A percentile compares a stretch with the other conserved stretches of the same genome.
phyloP scores from a whole-genome alignment of 2,888 invertebrate genomes.

The Stenurella melanura region DNA sequence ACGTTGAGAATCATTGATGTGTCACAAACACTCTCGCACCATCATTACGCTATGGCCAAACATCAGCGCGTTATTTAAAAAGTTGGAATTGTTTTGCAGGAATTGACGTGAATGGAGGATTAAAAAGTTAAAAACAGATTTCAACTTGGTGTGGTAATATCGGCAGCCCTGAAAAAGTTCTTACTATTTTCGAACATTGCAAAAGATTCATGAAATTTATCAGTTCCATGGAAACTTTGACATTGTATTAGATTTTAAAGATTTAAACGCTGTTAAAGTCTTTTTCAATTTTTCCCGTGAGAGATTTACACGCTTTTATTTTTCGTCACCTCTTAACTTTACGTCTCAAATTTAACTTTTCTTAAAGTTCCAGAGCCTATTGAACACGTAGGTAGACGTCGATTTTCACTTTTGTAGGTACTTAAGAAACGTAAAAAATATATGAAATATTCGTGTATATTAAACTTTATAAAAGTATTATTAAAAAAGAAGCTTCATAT shows the following conservation, averaged over 20 bases:
- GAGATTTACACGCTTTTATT: neutral
- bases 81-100: conserved; percentile 28
- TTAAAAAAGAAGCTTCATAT: too few relatives aligned
- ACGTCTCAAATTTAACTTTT: neutral
- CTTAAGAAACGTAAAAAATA: too few relatives aligned
- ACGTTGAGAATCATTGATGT: conserved; percentile 14
- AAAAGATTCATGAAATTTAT: conserved; percentile 21
- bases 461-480: too few relatives aligned
- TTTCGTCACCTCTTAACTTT: neutral
- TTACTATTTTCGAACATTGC: conserved; percentile 18
- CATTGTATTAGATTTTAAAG: conserved; percentile 28
- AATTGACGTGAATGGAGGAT: conserved; percentile 25
- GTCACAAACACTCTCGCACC: conserved; percentile 17
- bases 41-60: neutral
- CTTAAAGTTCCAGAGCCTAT: neutral
- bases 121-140: conserved; percentile 31
- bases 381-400: neutral
- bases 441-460: too few relatives aligned
- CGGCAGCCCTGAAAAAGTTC: conserved; percentile 18
- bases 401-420: too few relatives aligned
- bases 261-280: conserved; percentile 11
- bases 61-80: conserved; percentile 14
- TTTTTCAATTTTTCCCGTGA: conserved; percentile 1
- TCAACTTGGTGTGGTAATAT: conserved; percentile 23
- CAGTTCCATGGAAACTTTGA: conserved; percentile 17